Conservation (phyloP, 2,888 invertebrate species). For the Macrophya alboannulata region DNA sequence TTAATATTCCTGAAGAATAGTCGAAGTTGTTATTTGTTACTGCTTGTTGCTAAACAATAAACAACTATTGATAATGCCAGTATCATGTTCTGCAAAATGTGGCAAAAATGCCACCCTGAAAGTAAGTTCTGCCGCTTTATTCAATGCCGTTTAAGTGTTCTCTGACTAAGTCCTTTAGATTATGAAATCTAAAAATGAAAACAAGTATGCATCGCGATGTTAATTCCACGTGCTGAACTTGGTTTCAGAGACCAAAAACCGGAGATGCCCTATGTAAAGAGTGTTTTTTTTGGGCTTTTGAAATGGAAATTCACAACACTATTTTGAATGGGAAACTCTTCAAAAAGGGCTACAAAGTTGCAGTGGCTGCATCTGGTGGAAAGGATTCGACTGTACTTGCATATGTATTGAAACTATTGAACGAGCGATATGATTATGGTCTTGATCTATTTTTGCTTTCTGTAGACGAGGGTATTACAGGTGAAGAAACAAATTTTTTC, state of each 20-base stretch:
- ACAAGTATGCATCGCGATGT: not conserved
- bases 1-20: too few relatives aligned
- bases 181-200: constrained; percentile 29
- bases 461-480: constrained; percentile 99
- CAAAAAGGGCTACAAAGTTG: constrained; percentile 91
- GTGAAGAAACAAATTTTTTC: constrained; percentile 74
- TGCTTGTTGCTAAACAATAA: not conserved
- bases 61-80: constrained; percentile 82
- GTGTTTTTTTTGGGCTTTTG: constrained; percentile 97
- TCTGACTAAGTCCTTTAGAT: not conserved
- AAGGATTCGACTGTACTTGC: constrained; percentile 99
- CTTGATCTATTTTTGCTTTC: constrained; percentile 95
- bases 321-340: constrained; percentile 92
- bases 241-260: constrained; percentile 91
- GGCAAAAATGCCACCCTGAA: constrained; percentile 89
- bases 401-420: constrained; percentile 94
- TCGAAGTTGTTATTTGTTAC: not conserved
- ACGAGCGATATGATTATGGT: constrained; percentile 94
- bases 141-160: constrained; percentile 13
- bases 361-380: constrained; percentile 96
- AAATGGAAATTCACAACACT: constrained; percentile 96
- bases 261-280: constrained; percentile 96
- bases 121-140: constrained; percentile 80
- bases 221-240: constrained; percentile 28
- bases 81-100: constrained; percentile 87